Percentiles rank a stretch among this genome's conserved stretches.
phyloP scores from a whole-genome alignment of 1,140 invertebrate species.

The Heliconius hewitsoni region DNA sequence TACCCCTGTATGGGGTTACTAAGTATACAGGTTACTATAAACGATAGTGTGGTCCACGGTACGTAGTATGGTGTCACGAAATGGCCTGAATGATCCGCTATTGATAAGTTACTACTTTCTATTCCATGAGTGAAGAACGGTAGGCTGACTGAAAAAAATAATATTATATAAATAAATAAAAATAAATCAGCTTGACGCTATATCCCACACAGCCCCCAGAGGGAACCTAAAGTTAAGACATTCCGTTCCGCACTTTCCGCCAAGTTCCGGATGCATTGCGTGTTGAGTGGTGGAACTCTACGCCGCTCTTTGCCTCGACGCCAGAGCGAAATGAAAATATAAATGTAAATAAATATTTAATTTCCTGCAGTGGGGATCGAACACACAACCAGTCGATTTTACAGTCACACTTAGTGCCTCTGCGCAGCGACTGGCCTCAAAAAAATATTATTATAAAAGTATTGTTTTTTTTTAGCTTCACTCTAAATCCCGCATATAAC shows the following conservation, averaged over 20 bases:
- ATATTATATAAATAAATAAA: no score
- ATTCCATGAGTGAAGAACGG: conserved; percentile 64
- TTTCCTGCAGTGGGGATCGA: no score
- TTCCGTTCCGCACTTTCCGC: neutral
- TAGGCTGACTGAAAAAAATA: conserved; percentile 50
- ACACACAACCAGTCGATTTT: no score
- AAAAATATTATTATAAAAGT: no score
- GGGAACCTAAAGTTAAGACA: neutral
- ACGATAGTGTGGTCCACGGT: conserved; percentile 52
- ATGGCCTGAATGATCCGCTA: conserved; percentile 55
- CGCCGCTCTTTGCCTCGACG: no score
- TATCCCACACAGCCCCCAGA: neutral
- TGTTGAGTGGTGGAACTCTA: neutral
- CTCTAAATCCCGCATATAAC: no score
- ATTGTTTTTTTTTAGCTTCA: no score
- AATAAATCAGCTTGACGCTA: neutral
- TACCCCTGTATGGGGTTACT: conserved; percentile 47
- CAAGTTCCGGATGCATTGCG: neutral
- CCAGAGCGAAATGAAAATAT: no score
- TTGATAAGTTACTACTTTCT: conserved; percentile 51
- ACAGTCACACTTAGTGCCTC: no score
- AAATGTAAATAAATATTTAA: no score
- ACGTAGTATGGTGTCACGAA: conserved; percentile 45
- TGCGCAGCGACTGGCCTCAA: no score
- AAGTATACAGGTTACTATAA: conserved; percentile 47